Evolutionary conservation across 2,888 invertebrate species (phyloP).

Genomic region (Trimorus sp.): DNA sequence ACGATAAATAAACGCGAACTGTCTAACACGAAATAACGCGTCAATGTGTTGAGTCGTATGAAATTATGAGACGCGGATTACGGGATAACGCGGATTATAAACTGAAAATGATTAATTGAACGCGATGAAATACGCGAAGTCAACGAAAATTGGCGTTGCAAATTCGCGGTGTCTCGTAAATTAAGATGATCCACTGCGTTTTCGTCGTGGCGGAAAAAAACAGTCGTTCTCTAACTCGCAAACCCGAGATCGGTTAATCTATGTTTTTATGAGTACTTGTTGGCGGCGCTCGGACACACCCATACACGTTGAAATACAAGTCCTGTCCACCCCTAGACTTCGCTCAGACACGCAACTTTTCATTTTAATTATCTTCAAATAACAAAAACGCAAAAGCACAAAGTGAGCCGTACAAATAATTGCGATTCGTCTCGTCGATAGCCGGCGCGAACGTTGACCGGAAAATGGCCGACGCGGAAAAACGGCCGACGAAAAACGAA

Average conservation of each 20-base stretch:
- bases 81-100: no score
- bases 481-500: conserved; percentile 4
- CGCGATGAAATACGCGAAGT: no score
- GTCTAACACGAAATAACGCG: no score
- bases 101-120: no score
- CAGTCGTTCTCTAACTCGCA: conserved; percentile 70
- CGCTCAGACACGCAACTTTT: conserved; percentile 34
- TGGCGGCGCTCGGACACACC: conserved; percentile 58
- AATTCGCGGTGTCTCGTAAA: no score
- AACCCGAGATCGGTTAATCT: conserved; percentile 79
- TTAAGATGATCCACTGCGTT: no score
- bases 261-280: conserved; percentile 79
- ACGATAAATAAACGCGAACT: conserved; percentile 38
- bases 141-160: no score
- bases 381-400: conserved; percentile 31
- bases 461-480: conserved; percentile 23
- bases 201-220: background rate
- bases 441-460: conserved; percentile 4
- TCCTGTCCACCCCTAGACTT: conserved; percentile 52
- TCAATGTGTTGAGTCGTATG: no score
- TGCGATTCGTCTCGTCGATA: conserved; percentile 22
- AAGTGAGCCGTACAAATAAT: conserved; percentile 44
- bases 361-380: conserved; percentile 41
- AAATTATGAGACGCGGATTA: no score
- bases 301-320: conserved; percentile 37